These are phyloP conservation scores for Zophobas morio DNA, from an alignment of 1,140 invertebrate species.

Conservation along the genomic window DNA sequence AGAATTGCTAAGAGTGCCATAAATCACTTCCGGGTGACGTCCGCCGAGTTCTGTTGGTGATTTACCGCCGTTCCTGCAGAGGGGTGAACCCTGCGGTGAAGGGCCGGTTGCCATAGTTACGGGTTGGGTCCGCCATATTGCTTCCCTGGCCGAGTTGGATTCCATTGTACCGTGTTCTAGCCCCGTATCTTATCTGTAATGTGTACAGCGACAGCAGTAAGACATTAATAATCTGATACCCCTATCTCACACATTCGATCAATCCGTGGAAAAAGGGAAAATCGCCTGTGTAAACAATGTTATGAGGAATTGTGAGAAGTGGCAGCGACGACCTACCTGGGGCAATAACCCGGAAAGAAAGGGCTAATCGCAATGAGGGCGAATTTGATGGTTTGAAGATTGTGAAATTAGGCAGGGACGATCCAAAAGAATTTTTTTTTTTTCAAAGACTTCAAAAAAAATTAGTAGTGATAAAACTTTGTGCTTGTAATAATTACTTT, in stretches of 20 bases:
- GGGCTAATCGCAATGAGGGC: too few species aligned
- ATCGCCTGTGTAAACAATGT: neutral
- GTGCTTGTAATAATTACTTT: too few species aligned
- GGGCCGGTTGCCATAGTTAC: conserved; percentile 58
- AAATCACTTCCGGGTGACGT: conserved; percentile 52
- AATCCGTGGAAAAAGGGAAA: conserved; percentile 26
- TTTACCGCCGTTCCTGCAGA: conserved; percentile 44
- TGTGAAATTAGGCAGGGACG: too few species aligned
- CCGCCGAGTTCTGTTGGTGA: conserved; percentile 33
- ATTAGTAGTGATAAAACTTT: too few species aligned
- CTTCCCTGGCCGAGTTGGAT: conserved; percentile 52
- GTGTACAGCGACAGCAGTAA: conserved; percentile 56
- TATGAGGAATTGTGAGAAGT: neutral
- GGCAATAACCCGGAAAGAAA: too few species aligned
- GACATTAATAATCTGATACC: conserved; percentile 58
- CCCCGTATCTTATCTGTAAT: conserved; percentile 58
- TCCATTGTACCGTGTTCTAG: conserved; percentile 55
- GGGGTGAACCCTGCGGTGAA: conserved; percentile 55
- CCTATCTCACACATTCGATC: conserved; percentile 36
- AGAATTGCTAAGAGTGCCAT: conserved; percentile 37
- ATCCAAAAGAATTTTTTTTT: too few species aligned
- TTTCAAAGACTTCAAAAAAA: too few species aligned
- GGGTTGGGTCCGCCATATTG: conserved; percentile 56
- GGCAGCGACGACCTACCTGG: neutral
- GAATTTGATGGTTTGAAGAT: too few species aligned